Base-by-base conservation (phyloP, 2,888 invertebrate genomes). In the Hypomecis punctinalis region DNA sequence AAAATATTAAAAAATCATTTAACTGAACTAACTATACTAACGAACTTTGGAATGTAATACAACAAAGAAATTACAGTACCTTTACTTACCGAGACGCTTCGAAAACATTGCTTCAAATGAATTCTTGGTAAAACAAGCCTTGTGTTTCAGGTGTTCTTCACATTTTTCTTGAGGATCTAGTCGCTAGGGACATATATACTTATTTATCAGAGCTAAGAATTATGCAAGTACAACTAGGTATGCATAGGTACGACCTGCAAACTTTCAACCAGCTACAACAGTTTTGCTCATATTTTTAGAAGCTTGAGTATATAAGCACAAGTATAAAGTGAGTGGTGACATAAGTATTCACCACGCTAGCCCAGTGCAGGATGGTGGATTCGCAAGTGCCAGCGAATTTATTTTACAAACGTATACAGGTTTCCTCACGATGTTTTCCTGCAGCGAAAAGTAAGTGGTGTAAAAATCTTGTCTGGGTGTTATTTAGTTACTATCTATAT, bases 151-250 rank as follows among this genome's bases (percentile, higher is more conserved):
- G 33, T 37, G 1, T 23, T 23, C 23, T 23, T 23, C 23, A 9
- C 11, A 49, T 37, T 51, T 51, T 49, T 39, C 13, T 39, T 39
- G 13, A 39, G 23, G 39, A 39, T 39, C 13, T 39, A 6, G 51
- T 23, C 39, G 13, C 51, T 39, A 8, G 11, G 51, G 9, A 51
- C 7, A 36, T 36, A 49, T 11, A 37, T 49, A 7, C n/a, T 37
- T 37, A 1, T 62, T 66, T 64, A 72, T 70, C 69, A 71, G 73
- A 72, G 67, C 72, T 74, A 74, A 74, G 74, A 70, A 66, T 63
- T 62, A 8, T 40, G 10, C 53, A 72, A 78, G 80, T 77, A 80
- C 66, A 23, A 23, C 1, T 23, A 72, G 67, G 68, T 67, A 61
- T 66, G 40, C 10, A 40, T 10, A n/a, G n/a, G n/a, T n/a, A 8